phyloP scores from a whole-genome alignment of 2,888 invertebrate genomes.

The Eupithecia abbreviata region DNA sequence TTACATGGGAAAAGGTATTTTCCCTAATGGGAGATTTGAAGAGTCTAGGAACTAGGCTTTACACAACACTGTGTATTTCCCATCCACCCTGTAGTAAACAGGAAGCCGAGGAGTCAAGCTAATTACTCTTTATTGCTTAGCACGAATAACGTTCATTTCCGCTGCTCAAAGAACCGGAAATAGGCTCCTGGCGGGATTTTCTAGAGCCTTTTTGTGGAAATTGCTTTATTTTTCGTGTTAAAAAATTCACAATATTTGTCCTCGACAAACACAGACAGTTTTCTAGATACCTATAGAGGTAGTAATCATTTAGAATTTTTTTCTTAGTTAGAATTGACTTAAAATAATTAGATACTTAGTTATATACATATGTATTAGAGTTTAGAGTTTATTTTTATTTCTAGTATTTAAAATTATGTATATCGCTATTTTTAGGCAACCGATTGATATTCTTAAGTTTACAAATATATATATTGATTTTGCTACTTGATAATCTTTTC shows the following conservation, averaged over 20 bases:
- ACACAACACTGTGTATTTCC: not conserved
- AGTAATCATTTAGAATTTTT: not conserved
- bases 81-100: conserved; percentile 31
- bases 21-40: not conserved
- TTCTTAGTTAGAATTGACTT: not conserved
- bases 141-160: conserved; percentile 42
- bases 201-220: conserved; percentile 5
- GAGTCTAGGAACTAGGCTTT: not conserved
- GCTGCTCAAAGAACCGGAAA: conserved; percentile 42
- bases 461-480: too few relatives aligned
- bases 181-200: conserved; percentile 26
- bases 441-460: too few relatives aligned
- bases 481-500: too few relatives aligned
- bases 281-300: not conserved
- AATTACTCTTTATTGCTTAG: conserved; percentile 43
- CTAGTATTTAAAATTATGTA: too few relatives aligned
- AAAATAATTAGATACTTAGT: not conserved
- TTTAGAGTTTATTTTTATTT: too few relatives aligned
- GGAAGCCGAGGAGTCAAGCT: conserved; percentile 35
- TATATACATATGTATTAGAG: too few relatives aligned
- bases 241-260: not conserved
- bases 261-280: not conserved
- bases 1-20: not conserved
- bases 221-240: not conserved
- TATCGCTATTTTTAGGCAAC: too few relatives aligned